phyloP scores from a whole-genome alignment of 2,113 vertebrate species.

The Tragulus kanchil region DNA sequence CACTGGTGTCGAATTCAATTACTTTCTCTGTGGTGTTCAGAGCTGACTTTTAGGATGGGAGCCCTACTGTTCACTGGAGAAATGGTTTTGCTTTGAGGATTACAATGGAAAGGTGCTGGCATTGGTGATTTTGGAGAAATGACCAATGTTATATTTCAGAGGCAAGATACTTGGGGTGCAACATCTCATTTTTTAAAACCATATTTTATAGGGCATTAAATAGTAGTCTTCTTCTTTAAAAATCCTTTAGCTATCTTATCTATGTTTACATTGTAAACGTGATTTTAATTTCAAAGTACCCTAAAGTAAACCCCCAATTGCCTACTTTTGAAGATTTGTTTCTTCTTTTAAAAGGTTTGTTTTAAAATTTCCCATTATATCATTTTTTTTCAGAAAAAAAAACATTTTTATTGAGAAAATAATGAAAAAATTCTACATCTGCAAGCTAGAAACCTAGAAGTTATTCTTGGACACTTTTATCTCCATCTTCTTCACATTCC shows the following conservation, averaged over 20 bases:
- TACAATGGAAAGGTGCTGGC: background rate
- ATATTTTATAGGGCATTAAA: background rate
- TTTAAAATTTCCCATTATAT: background rate
- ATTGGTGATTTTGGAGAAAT: background rate
- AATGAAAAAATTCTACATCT: background rate
- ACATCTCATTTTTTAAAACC: background rate
- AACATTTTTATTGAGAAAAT: background rate
- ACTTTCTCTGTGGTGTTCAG: background rate
- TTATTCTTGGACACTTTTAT: background rate
- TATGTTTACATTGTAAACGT: background rate
- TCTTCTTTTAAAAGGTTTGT: background rate
- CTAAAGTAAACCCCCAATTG: background rate
- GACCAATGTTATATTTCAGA: background rate
- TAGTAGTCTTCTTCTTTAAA: conserved; percentile 16
- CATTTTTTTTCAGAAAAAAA: conserved; percentile 13
- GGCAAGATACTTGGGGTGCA: background rate
- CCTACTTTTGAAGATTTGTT: background rate
- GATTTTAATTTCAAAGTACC: background rate
- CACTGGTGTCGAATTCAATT: background rate
- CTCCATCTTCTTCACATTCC: background rate
- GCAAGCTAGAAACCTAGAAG: background rate
- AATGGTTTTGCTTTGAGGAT: conserved; percentile 8
- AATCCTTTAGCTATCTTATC: background rate
- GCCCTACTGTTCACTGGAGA: background rate
- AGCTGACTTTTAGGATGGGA: background rate